These are phyloP conservation scores for Lutraria lutraria DNA, from an alignment of 2,888 invertebrate genomes.

Conservation along the genomic window DNA sequence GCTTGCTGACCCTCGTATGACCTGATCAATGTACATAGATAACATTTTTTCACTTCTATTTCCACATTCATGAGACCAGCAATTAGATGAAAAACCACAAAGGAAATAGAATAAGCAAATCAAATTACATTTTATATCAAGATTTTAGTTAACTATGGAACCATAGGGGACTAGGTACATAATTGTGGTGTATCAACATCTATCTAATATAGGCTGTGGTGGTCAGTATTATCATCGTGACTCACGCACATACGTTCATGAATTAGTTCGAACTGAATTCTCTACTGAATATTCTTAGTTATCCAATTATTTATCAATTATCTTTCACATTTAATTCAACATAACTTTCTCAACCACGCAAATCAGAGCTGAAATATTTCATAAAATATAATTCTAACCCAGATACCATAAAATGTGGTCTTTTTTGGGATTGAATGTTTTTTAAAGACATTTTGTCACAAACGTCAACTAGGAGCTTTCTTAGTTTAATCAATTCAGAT, in stretches of 20 bases:
- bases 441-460: too few species aligned
- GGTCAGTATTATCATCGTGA: neutral
- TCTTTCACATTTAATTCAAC: too few species aligned
- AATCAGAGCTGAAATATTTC: too few species aligned
- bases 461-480: too few species aligned
- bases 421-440: too few species aligned
- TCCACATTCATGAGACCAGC: neutral
- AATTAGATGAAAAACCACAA: slow-evolving; percentile 3
- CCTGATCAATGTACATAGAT: slow-evolving; percentile 10
- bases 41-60: neutral
- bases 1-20: neutral
- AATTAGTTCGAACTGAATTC: too few species aligned
- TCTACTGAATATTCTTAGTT: too few species aligned
- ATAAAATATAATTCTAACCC: too few species aligned
- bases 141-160: neutral
- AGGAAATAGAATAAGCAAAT: neutral
- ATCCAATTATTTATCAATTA: too few species aligned
- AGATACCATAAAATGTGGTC: too few species aligned
- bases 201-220: neutral
- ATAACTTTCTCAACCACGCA: too few species aligned
- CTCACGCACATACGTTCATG: neutral
- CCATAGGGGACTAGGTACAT: neutral
- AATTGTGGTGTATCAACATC: neutral
- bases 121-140: neutral
- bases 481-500: too few species aligned